phyloP scores from a whole-genome alignment of 1,140 invertebrate species.

The Paralvinella palmiformis region DNA sequence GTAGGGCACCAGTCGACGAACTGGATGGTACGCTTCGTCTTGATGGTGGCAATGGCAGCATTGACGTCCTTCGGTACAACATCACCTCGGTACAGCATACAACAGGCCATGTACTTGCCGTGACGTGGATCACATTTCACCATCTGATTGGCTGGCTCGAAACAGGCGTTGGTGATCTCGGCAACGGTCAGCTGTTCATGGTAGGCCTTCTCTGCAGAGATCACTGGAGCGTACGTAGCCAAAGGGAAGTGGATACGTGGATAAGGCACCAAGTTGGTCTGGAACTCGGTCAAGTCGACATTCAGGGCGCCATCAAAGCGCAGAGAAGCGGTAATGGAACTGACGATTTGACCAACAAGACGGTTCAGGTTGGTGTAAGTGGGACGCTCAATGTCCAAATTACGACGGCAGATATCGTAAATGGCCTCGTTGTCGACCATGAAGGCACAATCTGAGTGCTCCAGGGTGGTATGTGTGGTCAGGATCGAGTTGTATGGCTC shows the following conservation, averaged over 20 bases:
- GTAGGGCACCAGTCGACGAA: no score
- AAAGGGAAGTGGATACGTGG: conserved; percentile 48
- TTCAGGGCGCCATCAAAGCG: conserved; percentile 81
- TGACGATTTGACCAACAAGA: conserved; percentile 64
- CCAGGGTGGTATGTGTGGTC: conserved; percentile 71
- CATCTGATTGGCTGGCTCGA: no score
- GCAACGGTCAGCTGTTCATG: conserved; percentile 56
- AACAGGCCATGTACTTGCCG: no score
- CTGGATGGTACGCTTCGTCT: no score
- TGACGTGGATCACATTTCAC: no score
- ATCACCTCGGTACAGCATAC: no score
- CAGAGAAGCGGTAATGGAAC: conserved; percentile 57
- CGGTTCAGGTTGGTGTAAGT: conserved; percentile 77
- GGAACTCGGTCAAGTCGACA: conserved; percentile 80
- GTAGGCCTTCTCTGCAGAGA: conserved; percentile 48
- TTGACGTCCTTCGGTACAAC: no score
- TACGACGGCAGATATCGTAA: conserved; percentile 71
- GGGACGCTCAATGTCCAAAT: conserved; percentile 65
- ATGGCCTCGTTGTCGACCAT: conserved; percentile 82
- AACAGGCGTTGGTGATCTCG: conserved; percentile 82
- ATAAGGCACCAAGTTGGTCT: conserved; percentile 50
- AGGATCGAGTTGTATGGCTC: conserved; percentile 84
- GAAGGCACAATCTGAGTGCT: conserved; percentile 75
- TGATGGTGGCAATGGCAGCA: no score
- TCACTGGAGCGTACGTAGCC: conserved; percentile 44